Evolutionary conservation across 2,888 invertebrate species (phyloP).

Genomic region (Lasioglossum oenotherae): DNA sequence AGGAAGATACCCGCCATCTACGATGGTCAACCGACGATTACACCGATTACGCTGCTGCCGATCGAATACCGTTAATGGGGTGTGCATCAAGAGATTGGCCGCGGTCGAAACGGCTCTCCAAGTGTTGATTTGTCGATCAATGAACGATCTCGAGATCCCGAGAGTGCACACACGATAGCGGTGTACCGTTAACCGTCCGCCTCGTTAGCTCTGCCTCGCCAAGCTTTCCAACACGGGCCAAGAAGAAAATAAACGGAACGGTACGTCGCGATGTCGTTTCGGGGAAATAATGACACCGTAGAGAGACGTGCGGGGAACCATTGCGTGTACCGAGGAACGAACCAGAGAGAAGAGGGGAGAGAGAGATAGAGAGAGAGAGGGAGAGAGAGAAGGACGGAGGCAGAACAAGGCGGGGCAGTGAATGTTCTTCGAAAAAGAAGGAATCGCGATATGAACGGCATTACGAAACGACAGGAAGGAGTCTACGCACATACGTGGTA

Average conservation of each 20-base stretch:
- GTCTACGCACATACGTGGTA: not conserved
- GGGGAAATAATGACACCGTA: constrained; percentile 14
- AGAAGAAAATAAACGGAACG: constrained; percentile 15
- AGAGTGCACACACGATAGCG: constrained; percentile 17
- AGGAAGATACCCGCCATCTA: constrained; percentile 11
- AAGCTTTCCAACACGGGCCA: not conserved
- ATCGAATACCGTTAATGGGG: constrained; percentile 45
- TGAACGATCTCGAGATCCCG: constrained; percentile 33
- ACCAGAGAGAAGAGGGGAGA: not conserved
- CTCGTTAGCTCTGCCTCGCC: not conserved
- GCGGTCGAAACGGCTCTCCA: constrained; percentile 46
- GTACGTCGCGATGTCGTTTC: not conserved
- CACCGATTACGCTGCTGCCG: constrained; percentile 44
- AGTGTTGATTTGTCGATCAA: constrained; percentile 50
- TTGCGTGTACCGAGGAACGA: constrained; percentile 31
- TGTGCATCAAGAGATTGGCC: constrained; percentile 53
- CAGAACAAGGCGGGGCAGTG: constrained; percentile 52
- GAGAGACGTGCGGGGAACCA: not conserved
- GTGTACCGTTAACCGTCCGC: constrained; percentile 7
- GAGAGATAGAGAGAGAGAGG: not conserved
- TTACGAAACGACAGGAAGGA: constrained; percentile 2
- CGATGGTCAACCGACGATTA: constrained; percentile 51
- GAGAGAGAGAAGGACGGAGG: constrained; percentile 2
- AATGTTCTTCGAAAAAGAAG: not conserved
- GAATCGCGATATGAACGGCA: not conserved